Conservation (phyloP, 2,797 vertebrate species). For the Propithecus perrieri region DNA sequence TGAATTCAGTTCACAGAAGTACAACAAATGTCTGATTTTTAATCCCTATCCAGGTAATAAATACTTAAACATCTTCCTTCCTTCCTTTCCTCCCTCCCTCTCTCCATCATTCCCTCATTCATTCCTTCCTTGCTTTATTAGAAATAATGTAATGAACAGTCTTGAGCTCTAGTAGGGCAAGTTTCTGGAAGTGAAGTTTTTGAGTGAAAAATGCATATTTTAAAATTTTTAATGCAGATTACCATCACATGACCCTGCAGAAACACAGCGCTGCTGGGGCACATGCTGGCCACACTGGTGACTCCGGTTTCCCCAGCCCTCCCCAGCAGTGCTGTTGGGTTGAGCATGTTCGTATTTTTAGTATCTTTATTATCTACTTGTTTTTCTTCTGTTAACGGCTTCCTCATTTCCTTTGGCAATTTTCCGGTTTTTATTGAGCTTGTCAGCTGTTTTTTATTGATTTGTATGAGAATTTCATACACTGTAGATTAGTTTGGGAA, state of each 20-base stretch:
- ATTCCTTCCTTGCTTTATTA: neutral
- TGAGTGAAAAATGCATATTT: neutral
- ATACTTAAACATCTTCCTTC: neutral
- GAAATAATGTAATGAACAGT: neutral
- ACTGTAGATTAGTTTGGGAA: slow-evolving; percentile 22
- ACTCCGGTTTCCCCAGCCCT: neutral
- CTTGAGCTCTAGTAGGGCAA: neutral
- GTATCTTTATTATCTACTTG: neutral
- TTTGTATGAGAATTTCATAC: neutral
- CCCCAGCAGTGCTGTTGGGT: no score
- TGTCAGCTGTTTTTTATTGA: neutral
- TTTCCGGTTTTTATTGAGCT: slow-evolving; percentile 21
- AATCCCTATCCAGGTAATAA: neutral
- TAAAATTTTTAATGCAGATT: neutral
- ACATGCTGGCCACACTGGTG: neutral
- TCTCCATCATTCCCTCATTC: neutral
- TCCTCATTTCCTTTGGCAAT: neutral
- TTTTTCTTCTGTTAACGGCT: slow-evolving; percentile 25
- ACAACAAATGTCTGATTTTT: neutral
- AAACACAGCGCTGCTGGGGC: neutral
- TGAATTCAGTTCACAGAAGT: neutral
- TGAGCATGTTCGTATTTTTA: neutral
- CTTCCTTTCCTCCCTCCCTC: neutral
- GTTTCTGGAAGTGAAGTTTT: neutral
- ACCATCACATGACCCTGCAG: neutral